Evolutionary conservation across 2,888 invertebrate genomes (phyloP), one percentile per base, ranked within the genome.

Genomic region (Urechis unicinctus): DNA sequence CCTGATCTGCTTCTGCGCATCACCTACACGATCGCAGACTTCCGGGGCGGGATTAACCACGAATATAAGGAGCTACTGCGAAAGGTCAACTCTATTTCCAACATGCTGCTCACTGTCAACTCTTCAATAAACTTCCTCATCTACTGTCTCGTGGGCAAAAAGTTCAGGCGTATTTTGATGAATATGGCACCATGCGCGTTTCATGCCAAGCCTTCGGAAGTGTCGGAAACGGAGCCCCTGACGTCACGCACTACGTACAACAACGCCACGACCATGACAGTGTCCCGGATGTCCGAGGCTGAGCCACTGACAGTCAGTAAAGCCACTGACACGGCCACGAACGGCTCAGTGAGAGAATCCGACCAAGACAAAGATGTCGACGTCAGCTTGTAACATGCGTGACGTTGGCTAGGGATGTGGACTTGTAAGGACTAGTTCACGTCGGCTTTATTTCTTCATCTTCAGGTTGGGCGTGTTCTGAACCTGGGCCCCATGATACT

Each of bases 101-200:
- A 59, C 52, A 51, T 53, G 52, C 45, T 59, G 36, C 52, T 59
- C 28, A 57, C 57, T 9, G 52, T 59, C 45, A 59, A 59, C 52
- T 59, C 59, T 17, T 57, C 57, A 28, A 55, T 53, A 31, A 59
- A 59, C 55, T 59, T 59, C 50, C 50, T 59, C 28, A 56, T 59
- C 30, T 59, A 59, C 55, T 59, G 59, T 30, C 57, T 59, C 30
- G 52, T 59, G 24, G 59, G 59, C 28, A 42, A 55, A 22, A 59
- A 59, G 49, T 59, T 59, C 50, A 43, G 59, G 21, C 53, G 50
- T 42, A 57, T 59, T 50, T 44, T 59, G 26, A 31, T n/a, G 36
- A 30, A 53, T 22, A 57, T 59, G 57, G 56, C 6, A 4, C 22
- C 26, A 42, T 52, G 52, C 44, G 36, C n/a, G 17, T 6, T 9